Evolutionary conservation across 2,113 vertebrate genomes (phyloP), one percentile per base, ranked within the genome.

Genomic region (Chaenogobius annularis): DNA sequence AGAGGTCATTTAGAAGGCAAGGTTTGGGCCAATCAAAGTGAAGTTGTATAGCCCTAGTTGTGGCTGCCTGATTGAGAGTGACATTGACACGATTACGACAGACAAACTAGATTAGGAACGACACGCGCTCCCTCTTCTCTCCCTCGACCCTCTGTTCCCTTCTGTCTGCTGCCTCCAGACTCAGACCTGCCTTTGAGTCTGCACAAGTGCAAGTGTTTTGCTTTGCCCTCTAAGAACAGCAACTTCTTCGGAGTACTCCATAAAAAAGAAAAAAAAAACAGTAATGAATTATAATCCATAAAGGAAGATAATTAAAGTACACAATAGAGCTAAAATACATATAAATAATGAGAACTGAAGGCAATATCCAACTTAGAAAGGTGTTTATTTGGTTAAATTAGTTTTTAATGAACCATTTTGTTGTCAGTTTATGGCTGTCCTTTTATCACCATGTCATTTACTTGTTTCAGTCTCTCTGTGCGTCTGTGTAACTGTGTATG

Each of bases 71-170:
- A 94, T 94, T 94, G 93, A 93, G 91, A 94, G 92, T 94, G 93
- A 94, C 93, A 92, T 91, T 94, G 92, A 94, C 92, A 90, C 89
- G 89, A 94, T 94, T 94, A 94, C 86, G 87, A 87, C 86, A 83
- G 84, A 84, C 90, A 94, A 94, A 94, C 91, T 89, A 83, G 89
- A 94, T 94, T 94, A 94, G 88, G 90, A 93, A 93, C 87, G 91
- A 92, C 87, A 81, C 86, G 88, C 89, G 76, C 90, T 90, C 88
- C 87, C 83, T 78, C 73, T 72, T 84, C 70, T 64, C 83, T 87
- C 85, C 37, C 69, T 86, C 84, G 82, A 81, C 83, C 86, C 84
- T 86, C 83, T 89, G 82, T 83, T 85, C 80, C 80, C 84, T 72
- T 80, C 73, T n/a, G 35, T 80, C 82, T 80, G 48, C 85, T 67